phyloP scores from a whole-genome alignment of 2,113 vertebrate genomes.

The Balaeniceps rex region DNA sequence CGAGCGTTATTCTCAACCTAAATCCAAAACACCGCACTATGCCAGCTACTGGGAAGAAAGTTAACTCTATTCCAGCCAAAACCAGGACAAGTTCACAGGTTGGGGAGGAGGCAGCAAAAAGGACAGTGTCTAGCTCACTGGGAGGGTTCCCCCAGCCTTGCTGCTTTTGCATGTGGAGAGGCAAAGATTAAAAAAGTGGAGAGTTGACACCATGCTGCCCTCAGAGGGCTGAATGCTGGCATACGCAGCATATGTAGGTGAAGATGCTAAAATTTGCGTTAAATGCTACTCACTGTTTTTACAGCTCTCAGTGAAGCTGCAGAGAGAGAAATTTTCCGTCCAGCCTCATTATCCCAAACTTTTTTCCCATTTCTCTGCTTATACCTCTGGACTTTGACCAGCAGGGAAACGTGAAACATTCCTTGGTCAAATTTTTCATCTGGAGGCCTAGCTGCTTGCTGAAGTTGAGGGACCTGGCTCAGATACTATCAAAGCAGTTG shows the following conservation, averaged over 20 bases:
- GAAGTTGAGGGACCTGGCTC: neutral
- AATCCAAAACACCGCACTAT: too few relatives aligned
- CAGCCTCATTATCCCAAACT: neutral
- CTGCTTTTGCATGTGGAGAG: neutral
- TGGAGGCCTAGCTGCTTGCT: neutral
- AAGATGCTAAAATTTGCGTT: neutral
- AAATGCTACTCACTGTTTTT: neutral
- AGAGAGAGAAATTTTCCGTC: neutral
- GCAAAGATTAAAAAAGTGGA: neutral
- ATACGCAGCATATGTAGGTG: neutral
- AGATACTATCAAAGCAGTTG: neutral
- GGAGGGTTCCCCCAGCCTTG: neutral
- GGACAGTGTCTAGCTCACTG: neutral
- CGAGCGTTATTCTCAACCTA: too few relatives aligned
- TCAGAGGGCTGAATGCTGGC: neutral
- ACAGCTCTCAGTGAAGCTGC: neutral
- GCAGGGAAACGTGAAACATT: neutral
- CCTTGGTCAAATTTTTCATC: neutral
- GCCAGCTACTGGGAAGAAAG: too few relatives aligned
- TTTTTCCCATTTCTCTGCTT: neutral
- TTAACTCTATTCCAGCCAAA: too few relatives aligned
- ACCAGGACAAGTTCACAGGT: neutral
- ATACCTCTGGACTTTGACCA: neutral
- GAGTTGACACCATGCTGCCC: neutral
- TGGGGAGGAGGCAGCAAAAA: neutral